A percentile compares a stretch with the other conserved stretches of the same genome.
phyloP scores from a whole-genome alignment of 2,888 invertebrate genomes.

The Onthophagus sagittarius region DNA sequence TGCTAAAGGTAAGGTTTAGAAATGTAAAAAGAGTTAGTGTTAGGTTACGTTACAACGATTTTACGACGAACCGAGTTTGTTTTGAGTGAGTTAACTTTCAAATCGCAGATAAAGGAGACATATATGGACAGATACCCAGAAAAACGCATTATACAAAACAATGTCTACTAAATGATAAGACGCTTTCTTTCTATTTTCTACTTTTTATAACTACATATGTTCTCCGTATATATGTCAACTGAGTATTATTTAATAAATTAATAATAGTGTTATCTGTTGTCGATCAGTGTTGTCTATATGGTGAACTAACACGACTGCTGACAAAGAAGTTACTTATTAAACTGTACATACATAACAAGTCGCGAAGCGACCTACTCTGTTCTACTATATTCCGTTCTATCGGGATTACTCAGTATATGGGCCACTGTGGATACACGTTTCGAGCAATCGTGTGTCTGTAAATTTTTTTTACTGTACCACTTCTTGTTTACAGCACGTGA shows the following conservation, averaged over 20 bases:
- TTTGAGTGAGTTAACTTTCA: background rate
- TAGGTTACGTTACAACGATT: background rate
- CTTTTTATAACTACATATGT: background rate
- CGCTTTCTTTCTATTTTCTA: background rate
- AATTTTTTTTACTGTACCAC: conserved; percentile 36
- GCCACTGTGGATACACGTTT: conserved; percentile 48
- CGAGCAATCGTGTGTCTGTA: conserved; percentile 50
- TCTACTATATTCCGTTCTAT: background rate
- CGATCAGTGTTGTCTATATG: conserved; percentile 6
- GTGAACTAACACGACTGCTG: conserved; percentile 9
- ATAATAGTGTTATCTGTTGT: background rate
- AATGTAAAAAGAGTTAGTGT: no score
- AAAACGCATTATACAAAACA: background rate
- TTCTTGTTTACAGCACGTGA: conserved; percentile 37
- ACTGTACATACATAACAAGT: conserved; percentile 3
- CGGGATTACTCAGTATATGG: conserved; percentile 42
- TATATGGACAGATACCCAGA: background rate
- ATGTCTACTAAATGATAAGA: background rate
- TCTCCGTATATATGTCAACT: background rate
- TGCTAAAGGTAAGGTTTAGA: no score
- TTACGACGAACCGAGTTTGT: background rate
- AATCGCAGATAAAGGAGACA: conserved; percentile 1
- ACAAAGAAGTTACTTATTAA: conserved; percentile 2
- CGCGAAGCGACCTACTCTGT: conserved; percentile 1
- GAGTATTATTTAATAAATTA: background rate